Conservation (phyloP, 2,113 vertebrate species). For the Excalfactoria chinensis region DNA sequence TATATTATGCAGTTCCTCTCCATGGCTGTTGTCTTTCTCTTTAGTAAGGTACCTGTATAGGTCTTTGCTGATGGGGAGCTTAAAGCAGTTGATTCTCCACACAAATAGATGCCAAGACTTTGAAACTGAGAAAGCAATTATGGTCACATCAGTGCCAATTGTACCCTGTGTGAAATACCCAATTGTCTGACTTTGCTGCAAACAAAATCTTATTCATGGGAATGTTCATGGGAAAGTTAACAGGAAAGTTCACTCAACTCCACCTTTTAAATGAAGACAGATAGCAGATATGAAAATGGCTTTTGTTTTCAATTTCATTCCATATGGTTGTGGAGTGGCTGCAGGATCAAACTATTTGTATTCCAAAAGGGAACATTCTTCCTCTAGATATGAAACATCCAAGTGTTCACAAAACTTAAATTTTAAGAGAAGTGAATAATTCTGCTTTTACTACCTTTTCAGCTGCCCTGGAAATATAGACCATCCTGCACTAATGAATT, state of each 20-base stretch:
- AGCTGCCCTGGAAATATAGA: constrained; percentile 10
- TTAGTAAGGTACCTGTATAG: neutral
- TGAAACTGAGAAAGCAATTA: neutral
- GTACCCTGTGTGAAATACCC: neutral
- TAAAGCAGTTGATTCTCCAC: neutral
- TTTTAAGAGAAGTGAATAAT: constrained; percentile 32
- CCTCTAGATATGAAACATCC: constrained; percentile 37
- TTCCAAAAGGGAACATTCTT: constrained; percentile 15
- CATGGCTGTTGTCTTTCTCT: neutral
- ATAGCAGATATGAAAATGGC: constrained; percentile 25
- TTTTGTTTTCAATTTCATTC: constrained; percentile 63
- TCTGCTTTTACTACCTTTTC: constrained; percentile 40
- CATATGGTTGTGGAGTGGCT: constrained; percentile 28
- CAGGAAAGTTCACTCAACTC: constrained; percentile 13
- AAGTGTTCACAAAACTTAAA: constrained; percentile 32
- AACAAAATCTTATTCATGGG: constrained; percentile 9
- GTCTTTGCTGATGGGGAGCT: neutral
- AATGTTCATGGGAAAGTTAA: constrained; percentile 5
- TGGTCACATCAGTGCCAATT: neutral
- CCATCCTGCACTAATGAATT: constrained; percentile 11
- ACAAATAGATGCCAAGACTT: neutral
- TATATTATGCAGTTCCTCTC: neutral
- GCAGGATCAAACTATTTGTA: constrained; percentile 45
- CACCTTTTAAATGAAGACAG: constrained; percentile 58
- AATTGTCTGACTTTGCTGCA: neutral